Evolutionary conservation across 1,140 invertebrate species (phyloP).

Genomic region (Zaprionus tsacasi): DNA sequence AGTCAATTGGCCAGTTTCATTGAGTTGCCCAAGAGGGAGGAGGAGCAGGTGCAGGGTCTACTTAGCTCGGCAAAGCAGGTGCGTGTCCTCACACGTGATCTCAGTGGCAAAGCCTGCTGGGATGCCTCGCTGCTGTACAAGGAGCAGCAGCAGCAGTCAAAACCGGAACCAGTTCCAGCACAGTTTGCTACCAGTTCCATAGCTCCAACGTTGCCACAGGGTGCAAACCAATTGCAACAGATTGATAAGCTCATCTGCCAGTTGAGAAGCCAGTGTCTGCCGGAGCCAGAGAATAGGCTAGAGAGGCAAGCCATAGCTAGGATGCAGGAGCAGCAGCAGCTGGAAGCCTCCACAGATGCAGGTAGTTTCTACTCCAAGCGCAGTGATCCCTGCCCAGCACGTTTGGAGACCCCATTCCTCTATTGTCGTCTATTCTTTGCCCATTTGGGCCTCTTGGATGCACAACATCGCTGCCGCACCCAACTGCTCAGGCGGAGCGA

Average conservation of each 20-base stretch:
- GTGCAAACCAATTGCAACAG: background rate
- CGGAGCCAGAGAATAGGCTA: conserved; percentile 70
- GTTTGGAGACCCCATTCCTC: conserved; percentile 86
- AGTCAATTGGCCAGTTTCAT: conserved; percentile 94
- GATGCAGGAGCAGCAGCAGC: conserved; percentile 91
- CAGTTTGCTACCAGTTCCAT: conserved; percentile 1
- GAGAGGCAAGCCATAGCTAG: conserved; percentile 93
- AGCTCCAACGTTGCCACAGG: conserved; percentile 13
- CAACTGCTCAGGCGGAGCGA: conserved; percentile 96
- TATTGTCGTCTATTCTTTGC: conserved; percentile 94
- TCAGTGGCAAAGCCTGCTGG: conserved; percentile 98
- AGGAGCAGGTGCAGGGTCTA: conserved; percentile 86
- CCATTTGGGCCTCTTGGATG: conserved; percentile 94
- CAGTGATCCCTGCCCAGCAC: too few relatives aligned
- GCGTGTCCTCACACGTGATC: conserved; percentile 93
- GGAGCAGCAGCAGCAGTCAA: conserved; percentile 85
- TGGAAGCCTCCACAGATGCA: conserved; percentile 84
- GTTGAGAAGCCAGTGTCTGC: conserved; percentile 89
- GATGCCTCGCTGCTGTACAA: conserved; percentile 95
- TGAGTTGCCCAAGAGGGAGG: conserved; percentile 93
- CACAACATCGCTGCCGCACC: conserved; percentile 93
- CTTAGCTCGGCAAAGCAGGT: conserved; percentile 89
- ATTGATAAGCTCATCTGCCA: conserved; percentile 76
- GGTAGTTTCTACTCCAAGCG: conserved; percentile 54
- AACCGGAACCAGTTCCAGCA: conserved; percentile 7